Conservation (phyloP, 2,888 invertebrate genomes). For the Micoletzkya japonica region DNA sequence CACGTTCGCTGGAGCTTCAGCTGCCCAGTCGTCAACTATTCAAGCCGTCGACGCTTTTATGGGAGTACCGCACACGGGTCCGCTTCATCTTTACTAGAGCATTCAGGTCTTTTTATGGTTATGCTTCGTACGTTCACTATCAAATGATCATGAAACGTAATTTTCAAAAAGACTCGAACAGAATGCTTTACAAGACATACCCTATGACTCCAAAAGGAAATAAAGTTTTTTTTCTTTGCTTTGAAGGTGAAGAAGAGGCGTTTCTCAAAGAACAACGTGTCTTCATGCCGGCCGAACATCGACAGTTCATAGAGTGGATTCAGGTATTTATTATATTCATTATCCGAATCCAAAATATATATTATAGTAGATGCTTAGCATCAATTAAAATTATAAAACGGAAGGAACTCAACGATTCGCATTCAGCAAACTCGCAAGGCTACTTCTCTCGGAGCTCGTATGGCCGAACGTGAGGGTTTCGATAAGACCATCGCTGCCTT, state of each 20-base stretch:
- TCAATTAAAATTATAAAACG: too few species aligned
- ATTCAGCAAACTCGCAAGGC: too few species aligned
- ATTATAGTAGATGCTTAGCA: background rate
- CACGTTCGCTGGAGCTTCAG: slow-evolving; percentile 31
- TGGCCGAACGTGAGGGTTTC: too few species aligned
- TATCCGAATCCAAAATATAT: background rate
- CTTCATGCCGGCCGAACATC: slow-evolving; percentile 32
- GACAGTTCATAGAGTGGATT: slow-evolving; percentile 31
- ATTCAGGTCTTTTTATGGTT: background rate
- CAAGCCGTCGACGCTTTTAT: slow-evolving; percentile 33
- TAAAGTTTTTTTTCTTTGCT: slow-evolving; percentile 1
- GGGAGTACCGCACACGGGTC: slow-evolving; percentile 32
- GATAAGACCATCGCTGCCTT: too few species aligned
- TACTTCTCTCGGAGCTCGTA: too few species aligned
- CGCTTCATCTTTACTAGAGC: background rate
- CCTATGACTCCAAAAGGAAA: background rate
- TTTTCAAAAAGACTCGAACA: background rate
- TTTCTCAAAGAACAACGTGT: slow-evolving; percentile 31
- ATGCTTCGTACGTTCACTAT: background rate
- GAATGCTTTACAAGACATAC: background rate
- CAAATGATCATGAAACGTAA: background rate
- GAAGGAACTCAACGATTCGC: too few species aligned
- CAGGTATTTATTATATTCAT: slow-evolving; percentile 20
- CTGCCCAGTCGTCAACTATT: slow-evolving; percentile 32
- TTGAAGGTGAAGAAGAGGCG: slow-evolving; percentile 28